phyloP scores from a whole-genome alignment of 2,113 vertebrate genomes.

The Tachycineta bicolor region DNA sequence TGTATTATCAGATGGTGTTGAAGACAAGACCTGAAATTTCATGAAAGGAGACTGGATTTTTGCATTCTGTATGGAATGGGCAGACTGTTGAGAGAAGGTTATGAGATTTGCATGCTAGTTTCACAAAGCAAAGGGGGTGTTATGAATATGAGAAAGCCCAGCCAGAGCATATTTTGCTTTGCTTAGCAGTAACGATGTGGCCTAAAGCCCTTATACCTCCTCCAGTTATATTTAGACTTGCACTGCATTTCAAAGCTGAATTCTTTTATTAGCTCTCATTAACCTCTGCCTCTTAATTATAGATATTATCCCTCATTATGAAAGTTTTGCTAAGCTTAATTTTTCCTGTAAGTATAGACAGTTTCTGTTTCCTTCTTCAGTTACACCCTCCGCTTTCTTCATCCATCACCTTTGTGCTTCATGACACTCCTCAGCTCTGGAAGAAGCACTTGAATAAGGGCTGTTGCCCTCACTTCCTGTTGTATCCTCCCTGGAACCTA shows the following conservation, averaged over 20 bases:
- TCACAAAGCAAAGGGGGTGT: rapidly evolving
- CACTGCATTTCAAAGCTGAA: not conserved
- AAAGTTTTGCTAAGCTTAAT: not conserved
- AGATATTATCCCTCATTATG: not conserved
- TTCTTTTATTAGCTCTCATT: not conserved
- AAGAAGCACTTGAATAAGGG: not conserved
- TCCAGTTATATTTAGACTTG: not conserved
- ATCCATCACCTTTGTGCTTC: not conserved
- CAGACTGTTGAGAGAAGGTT: rapidly evolving
- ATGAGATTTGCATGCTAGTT: not conserved
- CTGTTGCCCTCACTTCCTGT: not conserved
- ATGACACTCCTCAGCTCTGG: not conserved
- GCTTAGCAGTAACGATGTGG: not conserved
- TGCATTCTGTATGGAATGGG: not conserved
- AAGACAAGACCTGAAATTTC: not conserved
- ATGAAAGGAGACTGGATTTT: not conserved
- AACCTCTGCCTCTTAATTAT: not conserved
- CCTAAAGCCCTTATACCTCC: not conserved
- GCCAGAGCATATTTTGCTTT: not conserved
- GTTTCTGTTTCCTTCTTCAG: not conserved
- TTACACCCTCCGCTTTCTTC: conserved; percentile 21
- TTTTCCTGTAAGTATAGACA: not conserved
- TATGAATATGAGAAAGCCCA: not conserved
- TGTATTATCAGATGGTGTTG: not conserved
- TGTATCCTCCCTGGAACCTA: conserved; percentile 1